A percentile compares a stretch with the other conserved stretches of the same genome.
Conservation (phyloP, 2,113 vertebrate species). For the Anthoscopus minutus region DNA sequence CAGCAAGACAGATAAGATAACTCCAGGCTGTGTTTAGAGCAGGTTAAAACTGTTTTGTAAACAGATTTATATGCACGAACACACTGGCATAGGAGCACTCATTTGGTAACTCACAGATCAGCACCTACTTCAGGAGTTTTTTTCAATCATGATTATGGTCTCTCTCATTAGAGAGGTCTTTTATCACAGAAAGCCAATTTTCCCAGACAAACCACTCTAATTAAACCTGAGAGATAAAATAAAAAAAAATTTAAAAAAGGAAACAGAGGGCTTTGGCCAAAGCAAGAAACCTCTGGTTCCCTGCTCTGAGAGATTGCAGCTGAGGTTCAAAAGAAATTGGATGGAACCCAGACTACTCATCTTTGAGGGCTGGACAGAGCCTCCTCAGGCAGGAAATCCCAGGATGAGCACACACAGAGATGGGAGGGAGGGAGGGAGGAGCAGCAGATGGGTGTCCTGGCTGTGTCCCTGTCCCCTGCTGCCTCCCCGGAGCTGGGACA, state of each 20-base stretch:
- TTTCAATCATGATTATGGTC: neutral
- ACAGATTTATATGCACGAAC: slow-evolving; percentile 18
- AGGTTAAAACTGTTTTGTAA: slow-evolving; percentile 22
- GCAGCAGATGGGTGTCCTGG: neutral
- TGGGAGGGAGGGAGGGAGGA: neutral
- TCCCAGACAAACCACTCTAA: slow-evolving; percentile 25
- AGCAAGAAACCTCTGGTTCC: neutral
- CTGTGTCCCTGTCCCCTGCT: neutral
- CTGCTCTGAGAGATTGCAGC: neutral
- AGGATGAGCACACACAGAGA: neutral
- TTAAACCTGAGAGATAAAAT: neutral
- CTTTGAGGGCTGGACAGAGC: neutral
- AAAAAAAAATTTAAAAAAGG: neutral
- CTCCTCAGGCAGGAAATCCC: neutral
- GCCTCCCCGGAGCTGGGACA: neutral
- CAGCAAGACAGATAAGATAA: slow-evolving; percentile 29
- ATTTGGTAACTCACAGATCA: neutral
- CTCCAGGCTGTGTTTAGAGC: neutral
- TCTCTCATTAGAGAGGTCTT: neutral
- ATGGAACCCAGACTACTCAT: neutral
- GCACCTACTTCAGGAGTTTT: neutral
- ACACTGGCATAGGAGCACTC: neutral
- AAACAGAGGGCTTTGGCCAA: neutral
- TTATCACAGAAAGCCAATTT: neutral
- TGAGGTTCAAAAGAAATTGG: neutral